These are phyloP conservation scores for Melieria omissa DNA, from an alignment of 2,888 invertebrate genomes.

Conservation along the genomic window DNA sequence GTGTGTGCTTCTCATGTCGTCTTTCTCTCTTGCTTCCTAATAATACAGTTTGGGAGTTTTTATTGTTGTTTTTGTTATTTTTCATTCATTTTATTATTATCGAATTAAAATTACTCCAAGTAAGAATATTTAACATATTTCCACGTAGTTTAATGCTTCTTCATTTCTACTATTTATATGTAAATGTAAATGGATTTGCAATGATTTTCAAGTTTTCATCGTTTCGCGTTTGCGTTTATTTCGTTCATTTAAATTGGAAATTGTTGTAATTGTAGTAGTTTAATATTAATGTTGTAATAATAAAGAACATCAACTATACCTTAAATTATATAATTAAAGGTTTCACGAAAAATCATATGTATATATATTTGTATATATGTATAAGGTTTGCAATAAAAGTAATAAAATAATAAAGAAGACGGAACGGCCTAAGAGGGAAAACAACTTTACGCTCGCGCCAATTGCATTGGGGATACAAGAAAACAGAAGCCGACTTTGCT, in stretches of 20 bases:
- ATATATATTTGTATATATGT: slow-evolving; percentile 32
- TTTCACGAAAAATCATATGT: slow-evolving; percentile 25
- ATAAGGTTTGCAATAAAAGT: slow-evolving; percentile 41
- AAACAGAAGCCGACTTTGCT: slow-evolving; percentile 27
- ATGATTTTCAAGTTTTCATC: slow-evolving; percentile 9
- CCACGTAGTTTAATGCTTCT: background rate
- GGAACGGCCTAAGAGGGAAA: slow-evolving; percentile 30
- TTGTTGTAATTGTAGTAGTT: slow-evolving; percentile 32
- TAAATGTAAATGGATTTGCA: slow-evolving; percentile 37
- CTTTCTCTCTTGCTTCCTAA: slow-evolving; percentile 9
- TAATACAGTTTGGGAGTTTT: slow-evolving; percentile 17
- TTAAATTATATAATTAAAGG: slow-evolving; percentile 44
- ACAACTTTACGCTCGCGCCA: background rate
- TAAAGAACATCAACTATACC: slow-evolving; percentile 49
- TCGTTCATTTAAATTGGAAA: slow-evolving; percentile 26
- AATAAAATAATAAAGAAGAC: slow-evolving; percentile 41
- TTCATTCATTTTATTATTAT: slow-evolving; percentile 8
- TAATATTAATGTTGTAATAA: slow-evolving; percentile 41
- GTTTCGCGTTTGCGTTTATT: too few species aligned
- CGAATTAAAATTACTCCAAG: slow-evolving; percentile 31
- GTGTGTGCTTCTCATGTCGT: background rate
- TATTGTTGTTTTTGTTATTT: slow-evolving; percentile 13
- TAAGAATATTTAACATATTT: slow-evolving; percentile 34
- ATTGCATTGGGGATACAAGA: slow-evolving; percentile 5
- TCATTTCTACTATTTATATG: slow-evolving; percentile 13